A percentile compares a stretch with the other conserved stretches of the same genome.
These are phyloP conservation scores for Chelonia mydas DNA, from an alignment of 2,797 vertebrate species.

Conservation along the genomic window DNA sequence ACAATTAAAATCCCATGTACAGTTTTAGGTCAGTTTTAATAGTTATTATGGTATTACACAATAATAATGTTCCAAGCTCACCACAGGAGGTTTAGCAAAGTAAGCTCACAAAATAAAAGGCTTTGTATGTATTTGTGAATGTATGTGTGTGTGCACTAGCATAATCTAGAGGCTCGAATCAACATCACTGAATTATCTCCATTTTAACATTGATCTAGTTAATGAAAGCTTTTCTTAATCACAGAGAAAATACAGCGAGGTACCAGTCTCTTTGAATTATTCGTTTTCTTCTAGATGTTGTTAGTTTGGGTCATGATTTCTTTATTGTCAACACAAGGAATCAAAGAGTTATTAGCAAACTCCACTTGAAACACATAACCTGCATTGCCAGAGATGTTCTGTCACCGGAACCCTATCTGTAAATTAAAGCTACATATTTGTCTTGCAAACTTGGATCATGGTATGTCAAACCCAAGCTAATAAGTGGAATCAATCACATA, in stretches of 20 bases:
- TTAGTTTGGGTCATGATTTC: conserved; percentile 44
- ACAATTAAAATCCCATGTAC: not conserved
- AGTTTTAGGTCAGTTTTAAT: not conserved
- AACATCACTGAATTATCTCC: not conserved
- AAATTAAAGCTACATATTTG: conserved; percentile 47
- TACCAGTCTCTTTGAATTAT: conserved; percentile 18
- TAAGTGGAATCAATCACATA: conserved; percentile 8
- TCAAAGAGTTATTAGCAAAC: conserved; percentile 52
- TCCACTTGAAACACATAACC: conserved; percentile 47
- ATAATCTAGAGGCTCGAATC: not conserved
- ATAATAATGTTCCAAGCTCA: not conserved
- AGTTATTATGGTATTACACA: not conserved
- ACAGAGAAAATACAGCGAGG: conserved; percentile 9
- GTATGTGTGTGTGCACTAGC: not conserved
- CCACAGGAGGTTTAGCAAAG: not conserved
- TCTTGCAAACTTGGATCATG: conserved; percentile 47
- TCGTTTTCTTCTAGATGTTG: conserved; percentile 24
- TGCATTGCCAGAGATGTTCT: conserved; percentile 39
- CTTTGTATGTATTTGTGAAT: not conserved
- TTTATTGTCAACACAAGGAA: conserved; percentile 37
- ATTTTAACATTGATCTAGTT: conserved; percentile 31
- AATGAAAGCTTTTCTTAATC: conserved; percentile 51
- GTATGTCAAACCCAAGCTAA: conserved; percentile 29
- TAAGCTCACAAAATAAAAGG: not conserved
- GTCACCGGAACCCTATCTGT: conserved; percentile 32